phyloP scores from a whole-genome alignment of 2,888 invertebrate genomes.

The Euphydryas editha region DNA sequence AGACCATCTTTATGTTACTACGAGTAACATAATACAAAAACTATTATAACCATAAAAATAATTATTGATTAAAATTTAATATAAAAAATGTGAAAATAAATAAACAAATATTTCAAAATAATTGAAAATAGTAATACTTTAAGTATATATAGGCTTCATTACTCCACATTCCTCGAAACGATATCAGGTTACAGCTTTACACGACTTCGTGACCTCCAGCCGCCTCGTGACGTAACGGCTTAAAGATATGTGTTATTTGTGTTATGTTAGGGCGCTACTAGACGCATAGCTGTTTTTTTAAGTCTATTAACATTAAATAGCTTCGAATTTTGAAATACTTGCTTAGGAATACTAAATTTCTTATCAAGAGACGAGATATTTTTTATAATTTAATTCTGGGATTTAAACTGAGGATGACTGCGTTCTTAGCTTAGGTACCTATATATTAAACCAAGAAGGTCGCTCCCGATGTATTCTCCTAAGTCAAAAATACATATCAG shows the following conservation, averaged over 20 bases:
- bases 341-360: background rate
- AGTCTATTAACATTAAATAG: too few relatives aligned
- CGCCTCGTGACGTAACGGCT: constrained; percentile 23
- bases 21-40: too few relatives aligned
- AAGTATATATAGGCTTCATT: background rate
- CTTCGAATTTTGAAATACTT: background rate
- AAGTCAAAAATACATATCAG: too few relatives aligned
- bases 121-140: background rate
- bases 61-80: too few relatives aligned
- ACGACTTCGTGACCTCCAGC: constrained; percentile 41
- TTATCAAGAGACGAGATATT: too few relatives aligned
- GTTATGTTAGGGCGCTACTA: background rate
- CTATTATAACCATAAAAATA: too few relatives aligned
- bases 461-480: too few relatives aligned
- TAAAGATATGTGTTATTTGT: constrained; percentile 12
- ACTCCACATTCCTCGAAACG: constrained; percentile 8
- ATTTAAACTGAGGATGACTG: too few relatives aligned
- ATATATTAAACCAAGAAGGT: too few relatives aligned
- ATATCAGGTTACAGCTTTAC: constrained; percentile 33
- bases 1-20: too few relatives aligned
- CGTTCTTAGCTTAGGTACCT: too few relatives aligned
- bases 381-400: too few relatives aligned
- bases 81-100: background rate
- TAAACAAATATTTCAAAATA: background rate
- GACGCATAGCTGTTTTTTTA: background rate